Base-by-base conservation (phyloP, 2,113 vertebrate species). In the Lophochroa leadbeateri region DNA sequence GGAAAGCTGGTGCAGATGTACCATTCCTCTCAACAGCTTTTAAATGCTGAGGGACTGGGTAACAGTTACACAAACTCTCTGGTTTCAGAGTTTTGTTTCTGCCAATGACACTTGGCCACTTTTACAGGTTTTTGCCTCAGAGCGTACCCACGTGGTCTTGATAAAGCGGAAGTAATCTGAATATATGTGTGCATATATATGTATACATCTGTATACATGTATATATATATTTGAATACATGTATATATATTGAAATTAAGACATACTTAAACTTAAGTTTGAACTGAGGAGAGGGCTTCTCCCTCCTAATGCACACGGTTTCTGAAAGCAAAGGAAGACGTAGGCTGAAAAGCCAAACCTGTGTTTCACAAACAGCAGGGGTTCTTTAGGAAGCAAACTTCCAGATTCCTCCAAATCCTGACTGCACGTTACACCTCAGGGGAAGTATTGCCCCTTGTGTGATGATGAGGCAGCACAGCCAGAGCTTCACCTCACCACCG, bases 391-490 rank as follows among this genome's bases (percentile, higher is more conserved):
- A 82, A 72, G 31, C 24, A 78, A 24, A 10, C 57, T 17, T n/a
- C 57, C 29, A 28, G 11, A 69, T 53, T 90, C 28, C 5, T 79
- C 53, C 43, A 35, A 55, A 47, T 31, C n/a, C 19, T 71, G 17
- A 44, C 0, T 17, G 4, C 0, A 1, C 28, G 13, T 13, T 47
- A 75, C 11, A 35, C 14, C 10, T 84, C 15, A 39, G 24, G 43
- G 37, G 17, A 58, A 63, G 21, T 31, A 60, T 5, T 75, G 57
- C 20, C 20, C 37, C 35, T 37, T 58, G 78, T 69, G 27, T 37
- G 46, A 69, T 11, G 27, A 49, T 18, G 18, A 82, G 46, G 67
- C 23, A 85, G 25, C 65, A 39, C 65, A 31, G 85, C 18, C 63
- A 84, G 67, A 69, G 53, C 25, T 71, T 31, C 8, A 13, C 29